Evolutionary conservation across 2,888 invertebrate genomes (phyloP).

Genomic region (Eudasyphora cyanicolor): DNA sequence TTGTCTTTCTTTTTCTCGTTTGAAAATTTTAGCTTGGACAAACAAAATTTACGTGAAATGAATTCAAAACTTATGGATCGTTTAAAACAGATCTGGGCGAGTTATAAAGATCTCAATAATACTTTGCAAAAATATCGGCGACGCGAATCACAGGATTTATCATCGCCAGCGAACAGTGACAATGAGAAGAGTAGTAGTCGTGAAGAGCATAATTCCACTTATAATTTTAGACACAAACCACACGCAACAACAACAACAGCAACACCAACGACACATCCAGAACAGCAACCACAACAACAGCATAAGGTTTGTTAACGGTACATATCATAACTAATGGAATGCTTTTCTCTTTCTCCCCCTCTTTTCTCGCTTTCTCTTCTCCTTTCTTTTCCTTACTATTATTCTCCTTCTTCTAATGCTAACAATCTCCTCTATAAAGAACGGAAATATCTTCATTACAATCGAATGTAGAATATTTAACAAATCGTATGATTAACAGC

Average conservation of each 20-base stretch:
- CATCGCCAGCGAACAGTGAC: conserved; percentile 58
- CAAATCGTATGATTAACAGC: conserved; percentile 79
- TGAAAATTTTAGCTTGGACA: conserved; percentile 75
- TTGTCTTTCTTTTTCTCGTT: conserved; percentile 42
- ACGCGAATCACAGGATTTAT: no score
- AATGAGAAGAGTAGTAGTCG: conserved; percentile 59
- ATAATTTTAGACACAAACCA: conserved; percentile 27
- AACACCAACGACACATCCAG: conserved; percentile 22
- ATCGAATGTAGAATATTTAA: conserved; percentile 80
- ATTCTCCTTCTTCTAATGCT: conserved; percentile 51
- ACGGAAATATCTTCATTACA: conserved; percentile 80
- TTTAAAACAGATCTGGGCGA: conserved; percentile 78
- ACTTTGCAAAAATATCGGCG: conserved; percentile 44
- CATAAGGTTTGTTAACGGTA: conserved; percentile 57
- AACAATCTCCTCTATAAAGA: conserved; percentile 69
- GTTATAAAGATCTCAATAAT: conserved; percentile 75
- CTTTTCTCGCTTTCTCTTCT: conserved; percentile 54
- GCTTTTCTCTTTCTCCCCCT: conserved; percentile 62
- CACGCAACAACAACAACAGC: not conserved
- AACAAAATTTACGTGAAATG: conserved; percentile 76
- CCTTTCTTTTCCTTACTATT: conserved; percentile 42
- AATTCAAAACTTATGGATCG: conserved; percentile 79
- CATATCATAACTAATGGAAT: conserved; percentile 45
- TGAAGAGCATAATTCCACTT: conserved; percentile 73
- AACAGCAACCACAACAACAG: conserved; percentile 25